Conservation (phyloP, 2,888 invertebrate genomes). For the Ornithoptera priamus region DNA sequence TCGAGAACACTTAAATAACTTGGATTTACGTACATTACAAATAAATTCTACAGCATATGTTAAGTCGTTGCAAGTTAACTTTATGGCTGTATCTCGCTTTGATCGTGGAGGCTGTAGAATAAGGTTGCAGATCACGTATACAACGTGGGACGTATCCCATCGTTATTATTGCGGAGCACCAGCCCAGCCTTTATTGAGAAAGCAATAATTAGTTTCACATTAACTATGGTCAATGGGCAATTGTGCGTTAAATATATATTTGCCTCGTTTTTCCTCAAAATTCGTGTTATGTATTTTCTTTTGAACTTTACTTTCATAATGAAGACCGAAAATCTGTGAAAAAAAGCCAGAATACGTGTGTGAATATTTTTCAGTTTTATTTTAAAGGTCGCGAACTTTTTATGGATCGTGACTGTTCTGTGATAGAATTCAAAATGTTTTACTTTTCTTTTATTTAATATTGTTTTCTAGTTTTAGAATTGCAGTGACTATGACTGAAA, state of each 20-base stretch:
- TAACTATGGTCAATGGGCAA: slow-evolving; percentile 10
- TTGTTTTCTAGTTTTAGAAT: too few species aligned
- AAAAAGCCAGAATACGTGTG: too few species aligned
- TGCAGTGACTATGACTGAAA: too few species aligned
- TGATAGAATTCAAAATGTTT: too few species aligned
- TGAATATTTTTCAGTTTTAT: too few species aligned
- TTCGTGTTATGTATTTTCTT: neutral
- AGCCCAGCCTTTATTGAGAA: slow-evolving; percentile 30
- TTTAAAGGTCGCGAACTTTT: too few species aligned
- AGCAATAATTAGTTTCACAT: slow-evolving; percentile 29
- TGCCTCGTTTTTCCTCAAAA: neutral
- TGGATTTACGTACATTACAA: too few species aligned
- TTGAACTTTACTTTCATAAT: neutral
- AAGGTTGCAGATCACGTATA: slow-evolving; percentile 57
- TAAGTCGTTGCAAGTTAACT: slow-evolving; percentile 10
- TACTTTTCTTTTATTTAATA: too few species aligned
- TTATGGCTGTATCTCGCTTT: slow-evolving; percentile 8
- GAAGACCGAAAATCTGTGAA: too few species aligned
- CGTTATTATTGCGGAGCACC: slow-evolving; percentile 47
- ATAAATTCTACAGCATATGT: neutral
- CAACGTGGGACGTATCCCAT: slow-evolving; percentile 46
- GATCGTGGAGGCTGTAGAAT: slow-evolving; percentile 36
- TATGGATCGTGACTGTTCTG: too few species aligned
- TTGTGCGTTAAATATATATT: neutral
- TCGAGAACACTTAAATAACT: too few species aligned